Percentiles rank a stretch among this genome's conserved stretches.
Conservation (phyloP, 2,888 invertebrate species). For the Eremobia ochroleuca region DNA sequence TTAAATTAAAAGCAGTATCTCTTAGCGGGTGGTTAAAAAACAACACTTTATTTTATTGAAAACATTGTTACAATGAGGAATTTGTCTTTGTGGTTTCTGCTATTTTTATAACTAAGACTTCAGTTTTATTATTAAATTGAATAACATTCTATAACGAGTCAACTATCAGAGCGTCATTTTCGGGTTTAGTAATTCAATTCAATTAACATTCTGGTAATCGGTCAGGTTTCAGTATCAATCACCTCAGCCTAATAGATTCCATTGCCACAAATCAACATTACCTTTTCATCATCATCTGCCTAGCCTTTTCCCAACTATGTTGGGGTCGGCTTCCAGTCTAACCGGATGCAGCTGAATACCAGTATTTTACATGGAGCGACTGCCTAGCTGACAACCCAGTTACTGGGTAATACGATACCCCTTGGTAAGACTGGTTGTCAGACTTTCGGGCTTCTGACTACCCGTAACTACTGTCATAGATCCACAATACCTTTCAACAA, state of each 20-base stretch:
- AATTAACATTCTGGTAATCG: neutral
- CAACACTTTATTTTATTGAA: constrained; percentile 5
- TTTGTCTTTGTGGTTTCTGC: constrained; percentile 24
- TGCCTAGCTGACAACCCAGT: too few species aligned
- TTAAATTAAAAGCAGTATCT: constrained; percentile 23
- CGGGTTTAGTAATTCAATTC: neutral
- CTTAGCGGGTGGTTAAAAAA: constrained; percentile 61
- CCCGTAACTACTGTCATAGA: too few species aligned
- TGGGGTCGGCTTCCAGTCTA: too few species aligned
- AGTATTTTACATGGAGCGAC: too few species aligned
- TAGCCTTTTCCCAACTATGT: too few species aligned
- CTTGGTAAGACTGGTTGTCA: too few species aligned
- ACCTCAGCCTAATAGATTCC: too few species aligned
- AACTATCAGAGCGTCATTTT: constrained; percentile 1
- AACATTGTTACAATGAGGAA: constrained; percentile 1
- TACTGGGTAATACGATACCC: too few species aligned
- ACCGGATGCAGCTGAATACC: too few species aligned
- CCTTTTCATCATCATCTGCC: too few species aligned
- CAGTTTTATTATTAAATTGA: constrained; percentile 13
- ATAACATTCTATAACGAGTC: constrained; percentile 10
- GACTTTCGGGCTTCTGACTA: too few species aligned
- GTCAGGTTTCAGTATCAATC: neutral
- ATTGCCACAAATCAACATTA: neutral
- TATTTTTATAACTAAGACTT: constrained; percentile 29
- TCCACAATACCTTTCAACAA: too few species aligned